Evolutionary conservation across 2,888 invertebrate genomes (phyloP).

Genomic region (Caenorhabditis sp.): DNA sequence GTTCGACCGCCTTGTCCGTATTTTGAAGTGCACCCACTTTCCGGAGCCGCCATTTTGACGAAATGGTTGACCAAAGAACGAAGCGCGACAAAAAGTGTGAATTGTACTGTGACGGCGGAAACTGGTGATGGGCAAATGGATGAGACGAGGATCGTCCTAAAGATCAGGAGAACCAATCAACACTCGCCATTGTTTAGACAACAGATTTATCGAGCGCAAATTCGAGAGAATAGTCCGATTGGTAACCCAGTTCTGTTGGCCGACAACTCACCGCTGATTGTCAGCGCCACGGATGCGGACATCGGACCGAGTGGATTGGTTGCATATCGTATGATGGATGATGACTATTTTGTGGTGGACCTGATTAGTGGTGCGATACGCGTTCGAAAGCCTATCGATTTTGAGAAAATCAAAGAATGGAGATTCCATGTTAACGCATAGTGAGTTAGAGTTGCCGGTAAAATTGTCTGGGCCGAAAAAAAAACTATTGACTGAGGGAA

Average conservation of each 20-base stretch:
- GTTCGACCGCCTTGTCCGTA: constrained; percentile 35
- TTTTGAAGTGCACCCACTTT: constrained; percentile 47
- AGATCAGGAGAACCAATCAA: constrained; percentile 55
- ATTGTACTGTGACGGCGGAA: constrained; percentile 41
- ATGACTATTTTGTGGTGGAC: constrained; percentile 84
- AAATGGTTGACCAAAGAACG: constrained; percentile 50
- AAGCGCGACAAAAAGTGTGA: constrained; percentile 33
- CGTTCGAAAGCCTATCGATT: constrained; percentile 81
- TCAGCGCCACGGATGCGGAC: constrained; percentile 85
- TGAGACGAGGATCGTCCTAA: constrained; percentile 45
- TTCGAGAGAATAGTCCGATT: constrained; percentile 76
- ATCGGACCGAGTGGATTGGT: constrained; percentile 85
- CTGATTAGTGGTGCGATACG: constrained; percentile 85
- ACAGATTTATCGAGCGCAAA: constrained; percentile 81
- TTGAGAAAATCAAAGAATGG: constrained; percentile 76
- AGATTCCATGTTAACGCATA: constrained; percentile 51
- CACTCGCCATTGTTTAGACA: constrained; percentile 75
- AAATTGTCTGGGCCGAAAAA: too few species aligned
- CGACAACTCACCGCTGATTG: constrained; percentile 79
- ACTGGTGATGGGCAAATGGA: constrained; percentile 35
- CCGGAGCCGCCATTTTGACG: constrained; percentile 43
- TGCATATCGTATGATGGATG: constrained; percentile 80
- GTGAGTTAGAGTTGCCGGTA: constrained; percentile 23
- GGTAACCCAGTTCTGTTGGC: constrained; percentile 22
- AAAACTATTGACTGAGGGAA: too few species aligned